These are phyloP conservation scores for Drosophila sp. DNA, from an alignment of 1,140 invertebrate species.

Conservation along the genomic window DNA sequence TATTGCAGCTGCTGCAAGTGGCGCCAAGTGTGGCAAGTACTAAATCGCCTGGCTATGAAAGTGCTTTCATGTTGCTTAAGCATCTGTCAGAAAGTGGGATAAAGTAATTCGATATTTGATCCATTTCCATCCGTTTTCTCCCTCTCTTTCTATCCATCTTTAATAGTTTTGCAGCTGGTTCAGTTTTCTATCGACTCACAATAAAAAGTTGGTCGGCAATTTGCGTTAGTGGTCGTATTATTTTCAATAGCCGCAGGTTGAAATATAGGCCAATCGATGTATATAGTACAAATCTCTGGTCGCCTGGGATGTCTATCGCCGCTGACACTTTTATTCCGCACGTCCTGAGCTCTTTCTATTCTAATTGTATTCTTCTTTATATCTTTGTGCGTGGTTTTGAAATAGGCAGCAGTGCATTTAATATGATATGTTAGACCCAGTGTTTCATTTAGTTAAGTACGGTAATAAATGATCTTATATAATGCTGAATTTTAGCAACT, in stretches of 20 bases:
- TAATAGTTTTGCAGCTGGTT: slow-evolving; percentile 4
- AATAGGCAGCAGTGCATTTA: no score
- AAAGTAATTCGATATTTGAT: slow-evolving; percentile 9
- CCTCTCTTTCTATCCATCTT: background rate
- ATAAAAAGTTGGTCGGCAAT: background rate
- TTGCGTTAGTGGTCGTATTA: slow-evolving; percentile 1
- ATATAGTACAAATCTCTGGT: slow-evolving; percentile 49
- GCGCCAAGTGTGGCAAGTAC: background rate
- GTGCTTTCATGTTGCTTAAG: background rate
- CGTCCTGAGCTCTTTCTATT: background rate
- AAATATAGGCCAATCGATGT: slow-evolving; percentile 9
- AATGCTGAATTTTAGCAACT: no score
- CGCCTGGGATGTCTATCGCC: slow-evolving; percentile 37
- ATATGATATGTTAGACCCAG: no score
- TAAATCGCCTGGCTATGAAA: background rate
- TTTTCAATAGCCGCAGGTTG: slow-evolving; percentile 9
- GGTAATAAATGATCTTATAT: no score
- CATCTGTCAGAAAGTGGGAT: slow-evolving; percentile 1
- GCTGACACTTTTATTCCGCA: slow-evolving; percentile 41
- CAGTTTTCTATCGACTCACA: background rate
- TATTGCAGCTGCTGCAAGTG: slow-evolving; percentile 12
- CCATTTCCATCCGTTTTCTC: background rate
- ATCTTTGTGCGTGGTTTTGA: no score
- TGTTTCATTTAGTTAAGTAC: no score
- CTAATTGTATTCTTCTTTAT: no score